These are phyloP conservation scores for Noctua pronuba DNA, from an alignment of 2,888 invertebrate genomes.

Conservation along the genomic window DNA sequence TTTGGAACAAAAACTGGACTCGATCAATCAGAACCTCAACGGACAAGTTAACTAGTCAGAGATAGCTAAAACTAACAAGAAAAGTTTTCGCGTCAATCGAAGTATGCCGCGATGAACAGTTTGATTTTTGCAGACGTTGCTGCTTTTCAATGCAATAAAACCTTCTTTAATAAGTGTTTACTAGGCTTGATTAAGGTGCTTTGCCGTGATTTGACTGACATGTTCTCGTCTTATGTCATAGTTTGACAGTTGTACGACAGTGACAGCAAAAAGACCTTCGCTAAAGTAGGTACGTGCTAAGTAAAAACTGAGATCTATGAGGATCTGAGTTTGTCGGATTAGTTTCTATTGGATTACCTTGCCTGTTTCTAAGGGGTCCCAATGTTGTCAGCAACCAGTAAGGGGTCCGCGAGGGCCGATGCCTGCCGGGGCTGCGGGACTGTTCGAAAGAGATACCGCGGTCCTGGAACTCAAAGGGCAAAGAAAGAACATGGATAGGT, in stretches of 20 bases:
- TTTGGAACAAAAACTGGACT: not conserved
- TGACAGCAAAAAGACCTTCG: no score
- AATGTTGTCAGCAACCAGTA: no score
- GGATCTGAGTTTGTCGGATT: no score
- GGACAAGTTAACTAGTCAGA: not conserved
- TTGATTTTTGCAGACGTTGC: not conserved
- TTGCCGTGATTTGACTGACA: not conserved
- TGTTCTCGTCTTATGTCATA: not conserved
- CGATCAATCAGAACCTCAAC: not conserved
- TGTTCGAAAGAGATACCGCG: no score
- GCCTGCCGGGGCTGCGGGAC: no score
- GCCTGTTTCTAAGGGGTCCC: not conserved
- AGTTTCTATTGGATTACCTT: not conserved
- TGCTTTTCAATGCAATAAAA: not conserved
- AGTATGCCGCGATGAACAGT: constrained; percentile 49
- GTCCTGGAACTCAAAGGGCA: no score
- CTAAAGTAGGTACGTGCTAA: no score
- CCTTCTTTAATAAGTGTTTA: not conserved
- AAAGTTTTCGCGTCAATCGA: constrained; percentile 57
- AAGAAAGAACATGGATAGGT: no score
- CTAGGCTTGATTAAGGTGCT: not conserved
- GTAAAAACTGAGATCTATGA: no score
- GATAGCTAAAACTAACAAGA: not conserved
- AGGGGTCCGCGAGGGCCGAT: no score
- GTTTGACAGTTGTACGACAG: no score